Evolutionary conservation across 2,797 vertebrate species (phyloP).

Genomic region (Lepilemur septentrionalis): DNA sequence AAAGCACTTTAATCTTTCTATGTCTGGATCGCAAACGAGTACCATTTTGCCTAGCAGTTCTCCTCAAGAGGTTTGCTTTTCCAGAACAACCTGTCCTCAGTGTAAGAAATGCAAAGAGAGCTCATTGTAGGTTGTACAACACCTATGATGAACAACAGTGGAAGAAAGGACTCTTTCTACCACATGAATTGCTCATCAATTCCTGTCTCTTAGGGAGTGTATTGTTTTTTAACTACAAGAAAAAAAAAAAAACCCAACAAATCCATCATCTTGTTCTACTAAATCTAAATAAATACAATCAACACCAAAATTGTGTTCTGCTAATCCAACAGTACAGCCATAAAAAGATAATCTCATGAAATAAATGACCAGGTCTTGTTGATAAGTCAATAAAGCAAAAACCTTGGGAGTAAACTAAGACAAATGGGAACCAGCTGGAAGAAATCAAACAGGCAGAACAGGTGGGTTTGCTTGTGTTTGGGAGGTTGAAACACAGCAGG

Average conservation of each 20-base stretch:
- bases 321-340: not conserved
- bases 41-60: not conserved
- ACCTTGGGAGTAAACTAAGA: conserved; percentile 39
- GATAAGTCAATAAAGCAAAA: conserved; percentile 4
- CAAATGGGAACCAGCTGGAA: conserved; percentile 68
- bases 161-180: not conserved
- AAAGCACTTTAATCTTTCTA: not conserved
- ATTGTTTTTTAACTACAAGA: not conserved
- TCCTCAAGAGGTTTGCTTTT: not conserved
- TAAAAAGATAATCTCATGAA: conserved; percentile 7
- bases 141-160: not conserved
- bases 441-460: conserved; percentile 60
- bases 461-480: conserved; percentile 51
- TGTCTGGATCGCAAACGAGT: not conserved
- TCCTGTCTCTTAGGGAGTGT: not conserved
- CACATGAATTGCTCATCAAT: not conserved
- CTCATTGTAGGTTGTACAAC: not conserved
- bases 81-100: not conserved
- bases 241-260: not conserved
- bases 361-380: not conserved
- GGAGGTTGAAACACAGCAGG: conserved; percentile 51
- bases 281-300: conserved; percentile 32
- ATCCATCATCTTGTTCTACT: not conserved
- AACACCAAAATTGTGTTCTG: conserved; percentile 17
- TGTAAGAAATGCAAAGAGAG: not conserved